Percentiles rank a stretch among this genome's conserved stretches.
These are phyloP conservation scores for Hippocampus barbouri DNA, from an alignment of 2,113 vertebrate species.

Conservation along the genomic window DNA sequence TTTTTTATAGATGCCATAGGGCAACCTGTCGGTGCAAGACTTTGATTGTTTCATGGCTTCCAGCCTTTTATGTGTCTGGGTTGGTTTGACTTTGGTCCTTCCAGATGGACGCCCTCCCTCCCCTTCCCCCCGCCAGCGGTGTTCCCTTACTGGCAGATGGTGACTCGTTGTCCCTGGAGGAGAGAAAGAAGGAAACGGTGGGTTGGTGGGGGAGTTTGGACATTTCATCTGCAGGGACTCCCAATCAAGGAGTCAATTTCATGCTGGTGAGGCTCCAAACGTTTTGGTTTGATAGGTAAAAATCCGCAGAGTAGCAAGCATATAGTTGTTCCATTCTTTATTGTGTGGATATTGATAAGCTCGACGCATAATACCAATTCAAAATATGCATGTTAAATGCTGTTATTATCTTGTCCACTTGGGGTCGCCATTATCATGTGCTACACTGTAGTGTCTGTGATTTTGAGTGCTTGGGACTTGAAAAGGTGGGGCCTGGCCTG, in stretches of 20 bases:
- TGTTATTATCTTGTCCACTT: too few relatives aligned
- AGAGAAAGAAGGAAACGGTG: background rate
- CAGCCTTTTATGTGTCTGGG: conserved; percentile 8
- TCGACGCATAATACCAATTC: background rate
- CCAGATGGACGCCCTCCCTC: conserved; percentile 21
- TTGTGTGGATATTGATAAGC: background rate
- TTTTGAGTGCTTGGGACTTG: too few relatives aligned
- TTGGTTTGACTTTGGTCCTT: conserved; percentile 12
- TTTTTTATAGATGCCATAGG: background rate
- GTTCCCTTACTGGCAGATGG: conserved; percentile 76
- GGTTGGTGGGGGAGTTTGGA: background rate
- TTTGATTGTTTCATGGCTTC: conserved; percentile 40
- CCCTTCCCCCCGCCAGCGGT: conserved; percentile 42
- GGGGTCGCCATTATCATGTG: too few relatives aligned
- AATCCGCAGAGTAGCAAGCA: conserved; percentile 12
- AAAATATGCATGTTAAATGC: background rate
- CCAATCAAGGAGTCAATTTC: conserved; percentile 14
- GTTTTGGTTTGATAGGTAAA: background rate
- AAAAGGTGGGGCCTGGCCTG: background rate
- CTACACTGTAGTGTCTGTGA: too few relatives aligned
- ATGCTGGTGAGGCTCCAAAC: background rate
- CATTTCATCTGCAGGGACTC: conserved; percentile 7
- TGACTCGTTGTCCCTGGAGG: conserved; percentile 21
- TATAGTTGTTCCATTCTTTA: background rate
- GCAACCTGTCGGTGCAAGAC: background rate